phyloP scores from a whole-genome alignment of 2,113 vertebrate genomes.

The Oreochromis tanganicae region DNA sequence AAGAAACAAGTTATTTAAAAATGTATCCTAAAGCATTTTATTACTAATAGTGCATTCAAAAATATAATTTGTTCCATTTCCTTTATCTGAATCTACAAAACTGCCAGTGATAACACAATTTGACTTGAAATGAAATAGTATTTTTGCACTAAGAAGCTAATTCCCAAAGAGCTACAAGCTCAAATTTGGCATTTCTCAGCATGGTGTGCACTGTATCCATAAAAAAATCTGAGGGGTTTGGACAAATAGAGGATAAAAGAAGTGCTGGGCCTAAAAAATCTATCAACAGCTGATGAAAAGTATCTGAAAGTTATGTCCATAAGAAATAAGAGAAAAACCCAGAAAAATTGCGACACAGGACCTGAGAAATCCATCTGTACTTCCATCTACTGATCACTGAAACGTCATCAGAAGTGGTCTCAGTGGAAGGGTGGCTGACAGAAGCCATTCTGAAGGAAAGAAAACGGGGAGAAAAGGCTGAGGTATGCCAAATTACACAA shows the following conservation, averaged over 20 bases:
- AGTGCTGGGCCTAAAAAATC: background rate
- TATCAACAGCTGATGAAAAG: background rate
- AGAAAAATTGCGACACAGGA: background rate
- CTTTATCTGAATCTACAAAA: background rate
- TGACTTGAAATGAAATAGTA: background rate
- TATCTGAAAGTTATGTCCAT: background rate
- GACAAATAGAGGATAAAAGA: background rate
- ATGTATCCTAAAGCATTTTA: background rate
- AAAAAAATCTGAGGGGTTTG: background rate
- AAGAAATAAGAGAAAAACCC: background rate
- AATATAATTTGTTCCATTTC: background rate
- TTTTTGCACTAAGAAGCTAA: background rate
- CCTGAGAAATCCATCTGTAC: background rate
- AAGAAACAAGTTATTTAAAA: background rate
- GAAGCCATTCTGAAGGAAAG: background rate
- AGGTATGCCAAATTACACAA: background rate
- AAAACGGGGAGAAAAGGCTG: background rate
- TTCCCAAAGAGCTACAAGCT: background rate
- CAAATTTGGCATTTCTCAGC: background rate
- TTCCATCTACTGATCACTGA: background rate
- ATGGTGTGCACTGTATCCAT: background rate
- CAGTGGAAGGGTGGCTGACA: background rate
- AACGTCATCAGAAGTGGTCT: background rate
- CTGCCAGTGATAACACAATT: background rate
- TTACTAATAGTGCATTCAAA: background rate